Percentiles rank a stretch among this genome's conserved stretches.
phyloP scores from a whole-genome alignment of 2,113 vertebrate species.

The Nicator chloris region DNA sequence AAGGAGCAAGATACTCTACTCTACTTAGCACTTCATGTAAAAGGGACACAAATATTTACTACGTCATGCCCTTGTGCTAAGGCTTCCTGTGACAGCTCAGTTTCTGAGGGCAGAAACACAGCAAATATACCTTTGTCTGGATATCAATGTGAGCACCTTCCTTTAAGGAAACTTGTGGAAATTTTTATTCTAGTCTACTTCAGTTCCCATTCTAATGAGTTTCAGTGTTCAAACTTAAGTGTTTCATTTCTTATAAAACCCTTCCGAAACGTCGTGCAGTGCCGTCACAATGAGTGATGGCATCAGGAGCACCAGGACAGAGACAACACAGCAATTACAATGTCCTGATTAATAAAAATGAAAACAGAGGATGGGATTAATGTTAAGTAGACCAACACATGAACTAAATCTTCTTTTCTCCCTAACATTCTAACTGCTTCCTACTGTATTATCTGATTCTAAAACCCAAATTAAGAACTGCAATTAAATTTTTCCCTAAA shows the following conservation, averaged over 20 bases:
- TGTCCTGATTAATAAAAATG: background rate
- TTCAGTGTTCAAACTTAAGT: background rate
- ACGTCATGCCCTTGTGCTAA: background rate
- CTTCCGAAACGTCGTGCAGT: fast-evolving
- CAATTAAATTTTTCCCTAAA: background rate
- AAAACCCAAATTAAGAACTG: background rate
- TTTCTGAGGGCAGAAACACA: background rate
- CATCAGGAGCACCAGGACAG: background rate
- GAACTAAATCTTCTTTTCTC: background rate
- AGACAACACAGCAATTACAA: background rate
- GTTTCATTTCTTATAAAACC: background rate
- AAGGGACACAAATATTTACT: background rate
- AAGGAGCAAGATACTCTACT: background rate
- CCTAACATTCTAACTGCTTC: background rate
- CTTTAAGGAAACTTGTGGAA: background rate
- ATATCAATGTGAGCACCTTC: background rate
- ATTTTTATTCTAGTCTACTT: background rate
- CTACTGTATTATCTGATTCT: background rate
- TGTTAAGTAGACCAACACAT: background rate
- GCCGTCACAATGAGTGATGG: background rate
- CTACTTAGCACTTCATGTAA: background rate
- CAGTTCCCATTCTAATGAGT: background rate
- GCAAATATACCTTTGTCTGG: background rate
- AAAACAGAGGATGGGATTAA: background rate
- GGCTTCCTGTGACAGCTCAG: background rate